Base-by-base conservation (phyloP, 2,888 invertebrate species). In the Scaptomyza parva region DNA sequence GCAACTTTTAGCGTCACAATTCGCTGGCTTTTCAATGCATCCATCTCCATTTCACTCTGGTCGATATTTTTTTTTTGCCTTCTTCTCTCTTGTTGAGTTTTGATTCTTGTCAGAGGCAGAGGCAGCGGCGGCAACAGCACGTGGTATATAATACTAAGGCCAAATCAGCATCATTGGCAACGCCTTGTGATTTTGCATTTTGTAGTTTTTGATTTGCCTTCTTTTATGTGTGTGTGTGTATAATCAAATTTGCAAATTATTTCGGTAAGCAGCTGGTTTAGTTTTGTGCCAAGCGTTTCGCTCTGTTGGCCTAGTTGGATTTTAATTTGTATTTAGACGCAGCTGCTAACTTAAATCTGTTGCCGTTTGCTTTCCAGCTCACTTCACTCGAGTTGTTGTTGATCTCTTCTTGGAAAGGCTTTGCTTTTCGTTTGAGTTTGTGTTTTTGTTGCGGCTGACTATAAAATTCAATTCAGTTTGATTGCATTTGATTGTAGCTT, bases 401-500 rank as follows among this genome's bases (percentile, higher is more conserved):
- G 37, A 37, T 17, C 18, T 65, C 69, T 86, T 76, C 71, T 71
- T 60, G 71, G 57, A 58, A 58, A 62, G 59, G 63, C 70, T 65
- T 59, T 61, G 66, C 69, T n/a, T 33, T 33, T n/a, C 1, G 33
- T n/a, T 33, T 12, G 12, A 12, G 12, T 4, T 30, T 64, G 65
- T 70, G 45, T 48, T 70, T 68, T 68, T 68, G 61, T 60, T 71
- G n/a, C n/a, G 54, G 61, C n/a, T 35, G 14, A 7, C 70, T 66
- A 87, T 86, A 77, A 77, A 82, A 79, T 85, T 88, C 78, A 88
- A 83, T 85, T 88, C 76, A 70, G 86, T 88, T 85, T 85, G 84
- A 86, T 85, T 86, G 84, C 84, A 83, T 85, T 85, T 85, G 84
- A 85, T 85, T 88, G 86, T 79, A 58, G 88, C 88, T 85, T 88